Percentiles rank a stretch among this genome's conserved stretches.
Conservation (phyloP, 23 tunicate genomes). For the Diplosoma virens region DNA sequence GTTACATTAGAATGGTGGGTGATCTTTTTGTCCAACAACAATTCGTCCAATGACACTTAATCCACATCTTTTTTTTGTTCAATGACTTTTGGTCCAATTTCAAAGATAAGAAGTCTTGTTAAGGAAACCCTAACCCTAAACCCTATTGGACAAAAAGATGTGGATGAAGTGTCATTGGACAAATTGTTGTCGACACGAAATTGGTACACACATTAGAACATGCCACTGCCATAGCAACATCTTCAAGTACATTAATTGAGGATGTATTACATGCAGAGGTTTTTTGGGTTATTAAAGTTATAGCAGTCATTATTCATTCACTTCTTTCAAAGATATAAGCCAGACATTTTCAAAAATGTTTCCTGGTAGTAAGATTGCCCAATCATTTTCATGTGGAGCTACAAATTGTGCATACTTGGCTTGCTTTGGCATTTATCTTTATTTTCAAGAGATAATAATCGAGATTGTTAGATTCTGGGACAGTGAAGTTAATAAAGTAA, state of each 20-base stretch:
- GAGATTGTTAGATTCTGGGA: constrained; percentile 15
- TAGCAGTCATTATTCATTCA: not conserved
- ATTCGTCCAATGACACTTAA: no score
- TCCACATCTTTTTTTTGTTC: no score
- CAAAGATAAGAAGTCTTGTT: no score
- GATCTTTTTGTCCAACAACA: no score
- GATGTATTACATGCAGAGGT: constrained; percentile 22
- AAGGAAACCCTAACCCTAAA: no score
- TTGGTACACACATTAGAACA: no score
- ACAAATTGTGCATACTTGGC: constrained; percentile 14
- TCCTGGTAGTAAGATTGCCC: constrained; percentile 16
- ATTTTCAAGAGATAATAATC: constrained; percentile 8
- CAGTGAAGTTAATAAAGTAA: constrained; percentile 1
- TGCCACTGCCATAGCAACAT: not conserved
- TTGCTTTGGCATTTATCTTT: not conserved
- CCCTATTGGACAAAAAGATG: no score
- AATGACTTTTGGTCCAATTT: no score
- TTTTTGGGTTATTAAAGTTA: constrained; percentile 1
- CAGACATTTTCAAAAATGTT: constrained; percentile 10
- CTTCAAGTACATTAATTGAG: not conserved
- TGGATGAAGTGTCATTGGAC: not conserved
- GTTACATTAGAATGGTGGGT: not conserved
- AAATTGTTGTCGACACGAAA: not conserved
- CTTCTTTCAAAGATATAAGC: not conserved
- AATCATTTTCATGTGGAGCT: constrained; percentile 15